Base-by-base conservation (phyloP, 2,888 invertebrate species). In the Lasioglossum malachurum region DNA sequence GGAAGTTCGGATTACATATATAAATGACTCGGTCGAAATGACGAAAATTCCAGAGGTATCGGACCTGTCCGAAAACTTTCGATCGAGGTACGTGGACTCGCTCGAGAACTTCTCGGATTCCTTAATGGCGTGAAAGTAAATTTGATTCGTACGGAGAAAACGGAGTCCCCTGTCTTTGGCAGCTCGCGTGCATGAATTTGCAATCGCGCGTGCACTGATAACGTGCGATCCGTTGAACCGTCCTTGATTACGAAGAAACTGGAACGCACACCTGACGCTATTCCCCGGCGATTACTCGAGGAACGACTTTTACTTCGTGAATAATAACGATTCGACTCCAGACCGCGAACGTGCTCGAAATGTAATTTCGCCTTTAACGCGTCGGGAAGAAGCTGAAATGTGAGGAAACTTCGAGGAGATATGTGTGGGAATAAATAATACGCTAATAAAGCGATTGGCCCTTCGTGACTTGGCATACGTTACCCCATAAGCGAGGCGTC, bases 321-420 rank as follows among this genome's bases (percentile, higher is more conserved):
- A 90, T 88, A 87, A 91, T 91, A 90, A 88, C 82, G 78, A 85
- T 84, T 79, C 84, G 75, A 79, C 79, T 79, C n/a, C 64, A 76
- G 78, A 73, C 84, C 75, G 72, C 78, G 84, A 79, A 85, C 85
- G 84, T 85, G 85, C 79, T 78, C 75, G 79, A 85, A 85, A 85
- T 85, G 84, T 67, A 76, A 85, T 84, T 72, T 31, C 38, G 12
- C 38, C 53, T 53, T 78, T 75, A 46, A 35, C 35, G 60, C 23
- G 41, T 4, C 3, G 31, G 2, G 16, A 69, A 38, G 78, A 16
- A 27, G n/a, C 16, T 27, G n/a, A 27, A 57, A 60, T 27, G 53
- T 38, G 38, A 38, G 86, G 72, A 75, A 69, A 38, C 5, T 38
- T 19, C 4, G 46, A 7, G 19, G 19, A 10, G 57, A 57, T 19